Percentiles rank a stretch among this genome's conserved stretches.
These are phyloP conservation scores for Actinia equina DNA, from an alignment of 64 coral and sea anemone genomes.

Conservation along the genomic window DNA sequence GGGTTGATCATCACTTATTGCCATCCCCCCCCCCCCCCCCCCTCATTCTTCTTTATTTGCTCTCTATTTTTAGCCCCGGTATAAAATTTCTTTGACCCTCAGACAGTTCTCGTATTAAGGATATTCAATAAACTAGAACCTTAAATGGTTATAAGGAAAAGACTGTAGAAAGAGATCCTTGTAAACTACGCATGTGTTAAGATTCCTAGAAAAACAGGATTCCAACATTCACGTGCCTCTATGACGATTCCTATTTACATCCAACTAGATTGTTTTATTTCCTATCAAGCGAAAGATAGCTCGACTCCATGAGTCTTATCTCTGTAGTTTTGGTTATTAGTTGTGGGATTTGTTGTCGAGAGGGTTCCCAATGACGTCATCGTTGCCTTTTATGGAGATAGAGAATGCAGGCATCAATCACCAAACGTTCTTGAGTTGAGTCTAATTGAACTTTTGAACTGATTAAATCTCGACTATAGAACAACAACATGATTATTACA, in stretches of 20 bases:
- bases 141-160: background rate
- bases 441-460: background rate
- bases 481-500: background rate
- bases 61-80: background rate
- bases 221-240: background rate
- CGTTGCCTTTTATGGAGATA: background rate
- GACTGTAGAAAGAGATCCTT: background rate
- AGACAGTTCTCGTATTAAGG: background rate
- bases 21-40: background rate
- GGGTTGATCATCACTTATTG: background rate
- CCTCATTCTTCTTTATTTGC: background rate
- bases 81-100: background rate
- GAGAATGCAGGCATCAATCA: background rate
- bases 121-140: background rate
- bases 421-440: background rate
- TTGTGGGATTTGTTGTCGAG: background rate
- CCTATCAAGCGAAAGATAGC: background rate
- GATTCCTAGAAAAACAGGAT: background rate
- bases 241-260: background rate
- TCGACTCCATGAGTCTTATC: background rate
- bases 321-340: background rate
- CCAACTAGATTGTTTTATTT: background rate
- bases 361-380: background rate
- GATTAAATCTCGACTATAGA: background rate
- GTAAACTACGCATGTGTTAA: background rate